phyloP scores from a whole-genome alignment of 1,140 invertebrate species.

The Drosophila repleta region DNA sequence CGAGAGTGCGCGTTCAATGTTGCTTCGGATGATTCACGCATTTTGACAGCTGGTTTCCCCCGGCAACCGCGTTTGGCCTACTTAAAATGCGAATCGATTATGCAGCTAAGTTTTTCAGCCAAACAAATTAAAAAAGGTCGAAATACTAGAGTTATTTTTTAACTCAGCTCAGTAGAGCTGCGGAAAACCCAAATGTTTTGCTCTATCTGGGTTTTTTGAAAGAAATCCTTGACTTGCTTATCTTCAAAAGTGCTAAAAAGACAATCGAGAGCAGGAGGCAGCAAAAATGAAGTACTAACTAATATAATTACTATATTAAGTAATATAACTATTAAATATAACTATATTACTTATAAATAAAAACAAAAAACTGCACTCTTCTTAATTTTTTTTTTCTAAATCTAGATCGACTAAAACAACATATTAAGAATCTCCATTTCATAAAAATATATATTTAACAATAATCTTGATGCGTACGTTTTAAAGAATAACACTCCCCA shows the following conservation, averaged over 20 bases:
- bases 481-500: too few relatives aligned
- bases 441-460: too few relatives aligned
- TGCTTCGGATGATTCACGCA: constrained; percentile 59
- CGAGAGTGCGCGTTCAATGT: constrained; percentile 33
- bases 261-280: too few relatives aligned
- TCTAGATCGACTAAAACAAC: too few relatives aligned
- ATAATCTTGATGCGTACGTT: too few relatives aligned
- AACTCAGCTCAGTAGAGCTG: constrained; percentile 22
- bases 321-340: too few relatives aligned
- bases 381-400: too few relatives aligned
- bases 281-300: too few relatives aligned
- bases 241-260: not conserved
- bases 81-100: constrained; percentile 64
- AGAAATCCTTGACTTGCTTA: constrained; percentile 41
- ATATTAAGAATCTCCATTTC: too few relatives aligned
- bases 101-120: constrained; percentile 19
- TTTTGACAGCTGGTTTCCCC: constrained; percentile 62
- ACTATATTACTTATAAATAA: too few relatives aligned
- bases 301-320: too few relatives aligned
- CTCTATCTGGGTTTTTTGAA: constrained; percentile 10
- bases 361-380: too few relatives aligned
- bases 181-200: constrained; percentile 34
- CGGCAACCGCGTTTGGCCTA: constrained; percentile 63
- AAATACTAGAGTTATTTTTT: constrained; percentile 8
- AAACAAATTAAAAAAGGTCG: constrained; percentile 39